Evolutionary conservation across 2,113 vertebrate genomes (phyloP), one percentile per base, ranked within the genome.

Genomic region (Gavia stellata): DNA sequence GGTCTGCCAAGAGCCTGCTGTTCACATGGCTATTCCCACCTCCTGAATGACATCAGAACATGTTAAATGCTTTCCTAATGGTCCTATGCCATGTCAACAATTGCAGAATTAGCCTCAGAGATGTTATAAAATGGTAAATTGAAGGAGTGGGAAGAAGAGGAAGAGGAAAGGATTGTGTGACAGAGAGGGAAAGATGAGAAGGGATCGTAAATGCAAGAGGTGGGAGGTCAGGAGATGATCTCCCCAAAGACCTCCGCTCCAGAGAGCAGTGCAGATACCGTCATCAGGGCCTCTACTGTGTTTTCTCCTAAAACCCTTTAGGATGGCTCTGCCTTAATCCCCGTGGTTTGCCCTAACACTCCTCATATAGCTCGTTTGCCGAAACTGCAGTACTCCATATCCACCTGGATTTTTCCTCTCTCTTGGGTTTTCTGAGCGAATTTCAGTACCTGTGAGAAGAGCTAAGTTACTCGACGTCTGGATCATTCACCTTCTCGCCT

Each of bases 391-490:
- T 47, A 28, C 17, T 85, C 53, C 49, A 9, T 29, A 62, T 77
- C 24, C 61, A 68, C 31, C 31, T 38, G 34, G 17, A 47, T n/a
- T 87, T 68, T 87, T 61, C 24, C 28, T 91, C 61, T 75, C 53
- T 81, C 42, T 25, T 55, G 73, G 53, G 31, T 90, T 86, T 96
- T 87, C 70, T 81, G 34, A 87, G 84, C 73, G 74, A 82, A 79
- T 81, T 87, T 63, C 49, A 56, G 24, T 68, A 78, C 38, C 61
- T 91, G 31, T 65, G 81, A 85, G 78, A 92, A 82, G 40, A 96
- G 18, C 52, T 59, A 8, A 88, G 47, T 49, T 71, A 59, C 36
- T 82, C 71, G 70, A 65, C 85, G 70, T 82, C 73, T 92, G 78
- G 77, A 82, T 85, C 65, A 50, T 80, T 95, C 68, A 52, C 72